phyloP scores from a whole-genome alignment of 2,888 invertebrate genomes.

The Dolomedes plantarius region DNA sequence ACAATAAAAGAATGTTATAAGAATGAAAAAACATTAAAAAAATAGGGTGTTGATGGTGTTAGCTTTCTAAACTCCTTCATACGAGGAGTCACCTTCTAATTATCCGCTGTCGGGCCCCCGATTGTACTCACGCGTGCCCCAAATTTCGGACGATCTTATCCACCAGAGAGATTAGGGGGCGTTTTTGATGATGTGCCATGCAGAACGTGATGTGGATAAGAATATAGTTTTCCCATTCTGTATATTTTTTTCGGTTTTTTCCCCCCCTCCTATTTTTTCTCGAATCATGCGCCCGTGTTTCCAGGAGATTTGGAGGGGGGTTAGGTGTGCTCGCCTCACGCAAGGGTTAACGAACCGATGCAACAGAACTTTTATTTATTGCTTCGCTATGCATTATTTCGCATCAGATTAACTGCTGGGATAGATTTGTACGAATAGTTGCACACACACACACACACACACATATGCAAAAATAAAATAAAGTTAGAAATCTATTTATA shows the following conservation, averaged over 20 bases:
- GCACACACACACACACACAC: too few species aligned
- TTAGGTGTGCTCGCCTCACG: constrained; percentile 17
- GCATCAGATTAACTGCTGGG: too few species aligned
- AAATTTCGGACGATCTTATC: background rate
- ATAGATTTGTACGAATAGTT: too few species aligned
- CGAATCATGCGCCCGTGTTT: constrained; percentile 35
- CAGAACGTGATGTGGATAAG: constrained; percentile 29
- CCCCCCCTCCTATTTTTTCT: background rate
- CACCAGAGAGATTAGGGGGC: background rate
- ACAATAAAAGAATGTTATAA: too few species aligned
- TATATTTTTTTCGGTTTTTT: background rate
- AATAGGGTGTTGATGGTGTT: too few species aligned
- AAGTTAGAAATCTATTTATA: too few species aligned
- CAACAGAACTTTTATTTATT: background rate
- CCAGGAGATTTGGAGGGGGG: constrained; percentile 30
- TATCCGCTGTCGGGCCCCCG: too few species aligned
- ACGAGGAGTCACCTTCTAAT: too few species aligned
- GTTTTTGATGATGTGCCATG: constrained; percentile 15
- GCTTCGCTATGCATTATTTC: too few species aligned
- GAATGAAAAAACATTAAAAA: too few species aligned
- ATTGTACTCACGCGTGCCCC: background rate
- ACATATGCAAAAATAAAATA: too few species aligned
- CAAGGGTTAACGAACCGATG: constrained; percentile 33
- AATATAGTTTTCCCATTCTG: background rate
- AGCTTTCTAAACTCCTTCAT: too few species aligned